Conservation (phyloP, 2,113 vertebrate species). For the Vidua macroura region DNA sequence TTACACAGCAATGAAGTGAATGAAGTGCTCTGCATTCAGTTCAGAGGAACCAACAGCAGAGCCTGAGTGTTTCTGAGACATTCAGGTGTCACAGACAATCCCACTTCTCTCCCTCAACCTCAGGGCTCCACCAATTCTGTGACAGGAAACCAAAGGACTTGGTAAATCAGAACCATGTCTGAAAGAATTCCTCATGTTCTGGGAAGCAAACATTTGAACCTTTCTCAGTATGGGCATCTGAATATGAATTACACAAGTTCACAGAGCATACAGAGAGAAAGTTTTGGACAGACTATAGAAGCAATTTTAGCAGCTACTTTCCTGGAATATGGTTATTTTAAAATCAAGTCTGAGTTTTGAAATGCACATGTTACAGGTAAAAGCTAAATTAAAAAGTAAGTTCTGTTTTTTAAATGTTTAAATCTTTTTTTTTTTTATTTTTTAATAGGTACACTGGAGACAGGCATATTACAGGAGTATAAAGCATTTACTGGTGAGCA, state of each 20-base stretch:
- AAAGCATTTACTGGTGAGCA: background rate
- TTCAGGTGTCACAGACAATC: background rate
- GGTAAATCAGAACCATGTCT: background rate
- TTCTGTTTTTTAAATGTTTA: background rate
- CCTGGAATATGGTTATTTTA: slow-evolving; percentile 27
- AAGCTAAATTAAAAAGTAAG: background rate
- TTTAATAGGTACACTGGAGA: background rate
- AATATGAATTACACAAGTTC: background rate
- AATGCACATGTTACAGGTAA: background rate
- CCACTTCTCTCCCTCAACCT: accelerated
- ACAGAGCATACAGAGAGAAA: background rate
- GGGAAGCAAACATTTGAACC: background rate
- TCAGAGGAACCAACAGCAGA: background rate
- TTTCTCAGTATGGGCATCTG: background rate
- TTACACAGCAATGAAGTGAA: background rate
- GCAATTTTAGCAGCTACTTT: background rate
- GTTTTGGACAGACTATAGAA: background rate
- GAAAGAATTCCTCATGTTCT: background rate
- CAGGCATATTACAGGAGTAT: background rate
- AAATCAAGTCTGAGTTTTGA: slow-evolving; percentile 14
- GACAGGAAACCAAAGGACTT: background rate
- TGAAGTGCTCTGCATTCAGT: background rate
- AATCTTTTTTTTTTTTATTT: background rate
- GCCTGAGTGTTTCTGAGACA: background rate
- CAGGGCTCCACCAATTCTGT: background rate